phyloP scores from a whole-genome alignment of 2,797 vertebrate genomes.

The Muscicapa striata region DNA sequence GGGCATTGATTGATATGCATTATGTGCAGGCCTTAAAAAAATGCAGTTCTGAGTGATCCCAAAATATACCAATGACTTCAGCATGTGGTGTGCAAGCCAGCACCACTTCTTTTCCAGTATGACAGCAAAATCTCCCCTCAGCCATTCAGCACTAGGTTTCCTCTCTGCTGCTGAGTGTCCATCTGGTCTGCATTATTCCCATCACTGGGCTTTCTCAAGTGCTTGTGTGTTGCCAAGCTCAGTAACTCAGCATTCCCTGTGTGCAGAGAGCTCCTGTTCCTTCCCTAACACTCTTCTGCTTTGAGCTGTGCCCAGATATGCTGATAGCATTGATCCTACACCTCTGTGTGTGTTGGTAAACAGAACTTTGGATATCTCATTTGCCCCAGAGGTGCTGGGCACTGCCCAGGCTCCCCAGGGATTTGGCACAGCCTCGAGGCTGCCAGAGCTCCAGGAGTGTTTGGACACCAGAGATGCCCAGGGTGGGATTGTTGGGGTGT shows the following conservation, averaged over 20 bases:
- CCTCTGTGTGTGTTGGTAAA: not conserved
- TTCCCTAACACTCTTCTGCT: not conserved
- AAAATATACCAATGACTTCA: conserved; percentile 51
- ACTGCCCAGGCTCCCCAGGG: not conserved
- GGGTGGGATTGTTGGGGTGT: not conserved
- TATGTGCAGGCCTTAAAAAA: conserved; percentile 11
- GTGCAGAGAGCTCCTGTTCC: not conserved
- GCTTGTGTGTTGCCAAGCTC: not conserved
- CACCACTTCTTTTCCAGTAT: conserved; percentile 31
- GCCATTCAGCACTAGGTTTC: conserved; percentile 42
- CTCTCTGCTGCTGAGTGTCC: conserved; percentile 43
- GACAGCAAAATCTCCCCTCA: conserved; percentile 43
- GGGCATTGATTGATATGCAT: not conserved
- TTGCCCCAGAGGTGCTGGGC: not conserved
- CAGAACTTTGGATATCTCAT: not conserved
- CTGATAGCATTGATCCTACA: not conserved
- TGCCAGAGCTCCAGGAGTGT: not conserved
- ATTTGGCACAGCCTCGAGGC: rapidly evolving
- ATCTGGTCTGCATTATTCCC: conserved; percentile 47
- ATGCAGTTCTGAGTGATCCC: not conserved
- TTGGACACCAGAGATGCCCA: not conserved
- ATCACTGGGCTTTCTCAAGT: conserved; percentile 10
- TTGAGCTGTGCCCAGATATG: not conserved
- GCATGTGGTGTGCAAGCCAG: conserved; percentile 20
- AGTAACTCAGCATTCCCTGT: not conserved